Evolutionary conservation across 2,113 vertebrate species (phyloP), one percentile per base, ranked within the genome.

Genomic region (Macheiramphus alcinus): DNA sequence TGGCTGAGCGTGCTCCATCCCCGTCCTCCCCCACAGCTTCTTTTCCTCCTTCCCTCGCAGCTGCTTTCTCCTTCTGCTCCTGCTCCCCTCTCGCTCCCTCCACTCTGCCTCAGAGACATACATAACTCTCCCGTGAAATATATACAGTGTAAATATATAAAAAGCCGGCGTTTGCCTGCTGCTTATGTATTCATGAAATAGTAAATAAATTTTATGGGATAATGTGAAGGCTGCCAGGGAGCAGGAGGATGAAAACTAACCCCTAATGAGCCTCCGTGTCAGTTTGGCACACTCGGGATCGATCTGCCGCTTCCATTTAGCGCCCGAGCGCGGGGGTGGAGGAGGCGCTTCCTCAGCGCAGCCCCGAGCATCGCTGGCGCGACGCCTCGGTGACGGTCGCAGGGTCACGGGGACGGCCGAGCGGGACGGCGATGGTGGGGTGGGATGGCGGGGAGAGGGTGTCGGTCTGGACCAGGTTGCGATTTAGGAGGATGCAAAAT

Each of bases 181-280:
- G 98, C 98, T 98, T 98, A 98, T 98, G 98, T 98, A 98, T 98
- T 98, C 98, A 98, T 98, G 98, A 98, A 98, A 98, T 98, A 98
- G 98, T 98, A 98, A 98, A 98, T 98, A 98, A 98, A 98, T 98
- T 98, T 98, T 98, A 98, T 98, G 98, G 98, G 98, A 98, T 98
- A 98, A 98, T 98, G 98, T 98, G 98, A 98, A 98, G 98, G 98
- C 98, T 98, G 98, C 98, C 98, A 98, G 98, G 97, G 97, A 98
- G 98, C 98, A 95, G 94, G 97, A 98, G 98, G 98, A 98, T 98
- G 98, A 98, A 97, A 98, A 98, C 98, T 95, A 96, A 97, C 97
- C 92, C 97, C 98, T 98, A 98, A 98, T 98, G 98, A 98, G 98
- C 90, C 96, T 97, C 97, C 90, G 94, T 97, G 97, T 97, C 97